Evolutionary conservation across 2,113 vertebrate species (phyloP), one percentile per base, ranked within the genome.

Genomic region (Atractosteus spatula): DNA sequence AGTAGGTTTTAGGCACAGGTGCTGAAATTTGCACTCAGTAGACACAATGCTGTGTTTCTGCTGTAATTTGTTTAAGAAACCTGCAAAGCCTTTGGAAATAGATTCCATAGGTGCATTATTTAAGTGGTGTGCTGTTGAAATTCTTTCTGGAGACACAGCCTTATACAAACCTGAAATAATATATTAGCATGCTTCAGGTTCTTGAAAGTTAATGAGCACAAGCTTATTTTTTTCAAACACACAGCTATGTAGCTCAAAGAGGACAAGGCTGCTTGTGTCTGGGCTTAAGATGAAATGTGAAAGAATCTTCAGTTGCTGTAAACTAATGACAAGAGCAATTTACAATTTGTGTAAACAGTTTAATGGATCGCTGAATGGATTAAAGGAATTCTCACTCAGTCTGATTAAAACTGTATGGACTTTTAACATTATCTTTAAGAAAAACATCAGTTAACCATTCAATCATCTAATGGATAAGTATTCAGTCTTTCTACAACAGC

Each of bases 321-420:
- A 81, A 82, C 85, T 81, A 81, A 75, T 68, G 67, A 68, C 78
- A 81, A 81, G 78, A 74, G 78, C 42, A 3, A 86, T 83, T 83
- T 83, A 82, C 64, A 0, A 0, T 75, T 70, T 67, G 79, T 71
- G 76, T 81, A 86, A 86, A 81, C 84, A 81, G 59, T 75, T 83
- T 76, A 83, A 82, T 82, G 79, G 79, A 76, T 73, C 62, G 76
- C 70, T 79, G 75, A 79, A 55, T 76, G 80, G 76, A 84, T 82
- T 81, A 87, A 85, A 84, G 78, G 74, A 78, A 74, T 75, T 16
- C 55, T 64, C 72, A 66, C 54, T 76, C 79, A 71, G 74, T 72
- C 81, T 76, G 75, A 80, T 80, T 74, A 76, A 79, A 71, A 13
- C 70, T 43, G 3, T 11, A 45, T 57, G 29, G 54, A 17, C 29